Base-by-base conservation (phyloP, 2,888 invertebrate genomes). In the Acanthosepion lycidas region DNA sequence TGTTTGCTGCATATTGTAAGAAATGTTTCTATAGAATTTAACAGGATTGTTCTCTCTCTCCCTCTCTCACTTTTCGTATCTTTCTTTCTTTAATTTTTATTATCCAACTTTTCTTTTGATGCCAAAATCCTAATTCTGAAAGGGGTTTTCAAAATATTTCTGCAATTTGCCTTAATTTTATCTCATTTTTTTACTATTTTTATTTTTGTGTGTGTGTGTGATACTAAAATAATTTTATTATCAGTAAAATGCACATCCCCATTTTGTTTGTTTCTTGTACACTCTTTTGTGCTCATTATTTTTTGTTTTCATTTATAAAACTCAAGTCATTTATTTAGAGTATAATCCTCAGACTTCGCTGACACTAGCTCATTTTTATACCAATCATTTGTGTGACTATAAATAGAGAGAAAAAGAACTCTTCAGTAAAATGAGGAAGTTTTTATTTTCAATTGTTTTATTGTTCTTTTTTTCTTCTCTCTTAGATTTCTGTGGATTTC, bases 121-220 rank as follows among this genome's bases (percentile, higher is more conserved):
- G 78, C 78, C 78, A 33, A 78, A 78, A 78, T 78, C 78, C 78
- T 78, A 78, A 78, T 78, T 78, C 78, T 78, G 78, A 78, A 78
- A 78, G n/a, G 78, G n/a, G 78, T n/a, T 78, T 78, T 78, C 78
- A n/a, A 78, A 78, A 78, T 78, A 78, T 78, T 78, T 78, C 78
- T n/a, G n/a, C 33, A 78, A 78, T 78, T 78, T 78, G 33, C 15
- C n/a, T 78, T 28, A 6, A 4, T n/a, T 78, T 78, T 9, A 78
- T n/a, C 28, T n/a, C 15, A n/a, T 78, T n/a, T 78, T n/a, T 78
- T 78, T 64, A 28, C 5, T 78, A 6, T n/a, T 78, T 78, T 78
- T 78, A 2, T 78, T 33, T n/a, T 78, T n/a, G 8, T 33, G 12
- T 78, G 12, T 78, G n/a, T 78, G 28, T 78, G 18, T 78, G 2